Base-by-base conservation (phyloP, 2,113 vertebrate genomes). In the Jaculus jaculus region DNA sequence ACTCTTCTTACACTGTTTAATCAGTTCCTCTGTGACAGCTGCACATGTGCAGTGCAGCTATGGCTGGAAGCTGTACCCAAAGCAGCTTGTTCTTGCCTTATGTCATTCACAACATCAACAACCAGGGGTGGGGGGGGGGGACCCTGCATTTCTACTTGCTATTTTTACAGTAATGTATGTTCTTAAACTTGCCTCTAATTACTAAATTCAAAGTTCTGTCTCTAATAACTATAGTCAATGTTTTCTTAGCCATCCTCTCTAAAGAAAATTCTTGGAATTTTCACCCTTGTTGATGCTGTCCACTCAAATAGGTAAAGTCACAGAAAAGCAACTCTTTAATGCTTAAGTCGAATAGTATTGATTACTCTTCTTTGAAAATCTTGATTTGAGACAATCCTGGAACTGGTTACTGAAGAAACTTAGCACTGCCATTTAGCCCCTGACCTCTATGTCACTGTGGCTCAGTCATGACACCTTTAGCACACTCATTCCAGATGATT, bases 251-350 rank as follows among this genome's bases (percentile, higher is more conserved):
- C 28, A 58, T 84, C 7, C 7, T 15, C 18, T 65, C 2, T 60
- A 11, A 89, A 93, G 26, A 75, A 91, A 83, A 28, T 68, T 51
- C 39, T 88, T 71, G 37, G 66, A 86, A 68, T 87, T 66, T 42
- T 61, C 4, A 84, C 6, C 37, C 21, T 81, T 16, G 79, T 65
- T 65, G 47, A 69, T 9, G 0, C 2, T 65, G 1, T 34, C 42
- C 10, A 68, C n/a, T 61, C 28, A 86, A 58, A 54, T 69, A 84
- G 24, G 18, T 28, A n/a, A 80, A 80, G 18, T n/a, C 66, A 47
- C 0, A 63, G 30, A 85, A 63, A 79, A 90, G 71, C 10, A 84
- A 65, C n/a, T 71, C 6, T 9, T 30, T 13, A 58, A 21, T 54
- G 2, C 6, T 65, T 84, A 77, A 30, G 3, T 78, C 6, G 30